Percentiles rank a stretch among this genome's conserved stretches.
phyloP scores from a whole-genome alignment of 2,888 invertebrate species.

The Campopleginae sp. region DNA sequence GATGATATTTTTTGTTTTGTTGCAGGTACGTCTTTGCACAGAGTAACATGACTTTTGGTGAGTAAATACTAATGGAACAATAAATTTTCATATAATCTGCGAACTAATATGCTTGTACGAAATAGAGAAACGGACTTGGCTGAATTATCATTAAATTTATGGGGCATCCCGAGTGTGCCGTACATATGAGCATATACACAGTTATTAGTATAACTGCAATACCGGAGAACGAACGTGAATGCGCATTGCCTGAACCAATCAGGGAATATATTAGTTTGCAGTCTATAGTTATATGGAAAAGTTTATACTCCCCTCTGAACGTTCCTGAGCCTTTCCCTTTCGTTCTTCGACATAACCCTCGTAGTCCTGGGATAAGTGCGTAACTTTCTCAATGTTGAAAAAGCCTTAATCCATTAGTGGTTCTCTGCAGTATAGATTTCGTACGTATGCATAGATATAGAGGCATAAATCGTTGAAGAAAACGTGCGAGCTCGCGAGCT shows the following conservation, averaged over 20 bases:
- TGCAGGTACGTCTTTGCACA: constrained; percentile 30
- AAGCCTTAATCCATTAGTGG: constrained; percentile 65
- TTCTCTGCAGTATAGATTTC: constrained; percentile 18
- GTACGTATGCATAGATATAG: constrained; percentile 15
- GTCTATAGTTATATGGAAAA: constrained; percentile 14
- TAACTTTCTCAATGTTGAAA: constrained; percentile 57
- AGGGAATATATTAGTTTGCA: constrained; percentile 46
- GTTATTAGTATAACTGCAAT: constrained; percentile 45
- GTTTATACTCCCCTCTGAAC: not conserved
- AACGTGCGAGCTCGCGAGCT: constrained; percentile 41
- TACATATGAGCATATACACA: constrained; percentile 12
- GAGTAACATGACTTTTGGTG: constrained; percentile 12
- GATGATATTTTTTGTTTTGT: constrained; percentile 5
- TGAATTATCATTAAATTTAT: constrained; percentile 46
- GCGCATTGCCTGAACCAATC: constrained; percentile 57
- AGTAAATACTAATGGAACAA: constrained; percentile 34
- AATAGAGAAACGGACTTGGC: not conserved
- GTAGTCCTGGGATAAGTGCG: constrained; percentile 54
- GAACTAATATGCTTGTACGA: constrained; percentile 17
- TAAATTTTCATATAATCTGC: constrained; percentile 20
- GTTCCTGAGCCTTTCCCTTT: not conserved
- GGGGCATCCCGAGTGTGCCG: constrained; percentile 25
- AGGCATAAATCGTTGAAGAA: constrained; percentile 7
- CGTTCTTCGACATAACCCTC: constrained; percentile 23
- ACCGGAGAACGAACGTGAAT: constrained; percentile 42